Percentiles rank a stretch among this genome's conserved stretches.
These are phyloP conservation scores for Heliconius eleuchia DNA, from an alignment of 1,140 invertebrate genomes.

Conservation along the genomic window DNA sequence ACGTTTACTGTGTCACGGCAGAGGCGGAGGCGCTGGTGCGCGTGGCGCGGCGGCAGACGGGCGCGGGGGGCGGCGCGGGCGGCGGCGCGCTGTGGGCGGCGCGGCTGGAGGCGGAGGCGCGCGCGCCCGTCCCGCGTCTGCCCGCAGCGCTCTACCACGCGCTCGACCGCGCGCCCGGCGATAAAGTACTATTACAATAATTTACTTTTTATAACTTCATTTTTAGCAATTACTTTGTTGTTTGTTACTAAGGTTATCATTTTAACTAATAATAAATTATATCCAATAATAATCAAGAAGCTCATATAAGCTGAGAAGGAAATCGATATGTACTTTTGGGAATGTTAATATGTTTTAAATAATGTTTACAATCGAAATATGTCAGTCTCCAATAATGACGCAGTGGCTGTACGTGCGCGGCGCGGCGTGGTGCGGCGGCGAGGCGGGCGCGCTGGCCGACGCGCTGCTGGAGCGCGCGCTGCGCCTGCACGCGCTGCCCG, in stretches of 20 bases:
- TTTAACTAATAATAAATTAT: too few species aligned
- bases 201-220: too few species aligned
- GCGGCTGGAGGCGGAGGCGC: conserved; percentile 36
- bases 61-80: conserved; percentile 30
- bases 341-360: too few species aligned
- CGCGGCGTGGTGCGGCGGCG: conserved; percentile 49
- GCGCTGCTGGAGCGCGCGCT: conserved; percentile 51
- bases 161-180: conserved; percentile 30
- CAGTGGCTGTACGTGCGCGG: conserved; percentile 54
- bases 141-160: conserved; percentile 38
- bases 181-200: conserved; percentile 21
- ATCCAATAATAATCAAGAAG: too few species aligned
- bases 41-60: conserved; percentile 24
- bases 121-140: conserved; percentile 37
- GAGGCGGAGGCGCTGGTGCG: conserved; percentile 35
- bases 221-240: neutral
- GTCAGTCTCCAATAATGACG: too few species aligned
- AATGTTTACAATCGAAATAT: too few species aligned
- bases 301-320: too few species aligned
- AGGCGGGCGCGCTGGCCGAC: conserved; percentile 48
- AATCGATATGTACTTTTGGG: too few species aligned
- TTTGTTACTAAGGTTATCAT: too few species aligned
- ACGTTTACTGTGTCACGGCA: neutral
- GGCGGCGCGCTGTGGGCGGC: conserved; percentile 30
- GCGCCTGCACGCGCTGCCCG: conserved; percentile 52